phyloP scores from a whole-genome alignment of 2,113 vertebrate genomes.

The Catharus fuscescens region DNA sequence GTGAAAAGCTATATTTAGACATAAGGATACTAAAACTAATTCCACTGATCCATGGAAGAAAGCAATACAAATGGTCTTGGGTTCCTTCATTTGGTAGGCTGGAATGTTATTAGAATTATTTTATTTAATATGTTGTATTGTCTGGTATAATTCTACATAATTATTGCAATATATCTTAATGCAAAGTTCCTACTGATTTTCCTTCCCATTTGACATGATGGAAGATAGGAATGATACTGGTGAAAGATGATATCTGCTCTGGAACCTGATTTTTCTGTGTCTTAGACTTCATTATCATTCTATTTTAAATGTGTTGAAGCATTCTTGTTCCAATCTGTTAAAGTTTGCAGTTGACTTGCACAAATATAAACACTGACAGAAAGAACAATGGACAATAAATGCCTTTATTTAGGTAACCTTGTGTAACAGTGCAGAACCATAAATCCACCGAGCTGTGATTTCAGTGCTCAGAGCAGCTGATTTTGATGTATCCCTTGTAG shows the following conservation, averaged over 20 bases:
- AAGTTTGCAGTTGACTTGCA: background rate
- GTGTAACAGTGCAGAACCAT: background rate
- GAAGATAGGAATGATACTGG: background rate
- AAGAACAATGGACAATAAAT: background rate
- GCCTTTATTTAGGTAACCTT: background rate
- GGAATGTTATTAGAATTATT: background rate
- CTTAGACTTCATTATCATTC: background rate
- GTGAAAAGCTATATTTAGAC: constrained; percentile 51
- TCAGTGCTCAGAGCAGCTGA: background rate
- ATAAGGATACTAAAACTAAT: constrained; percentile 35
- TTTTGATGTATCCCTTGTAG: background rate
- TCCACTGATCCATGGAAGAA: constrained; percentile 43
- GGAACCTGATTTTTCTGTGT: background rate
- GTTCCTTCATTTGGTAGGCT: constrained; percentile 9
- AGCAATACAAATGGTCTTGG: background rate
- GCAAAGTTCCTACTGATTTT: background rate
- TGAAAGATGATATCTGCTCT: background rate
- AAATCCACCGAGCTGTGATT: constrained; percentile 1
- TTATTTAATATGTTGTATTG: background rate
- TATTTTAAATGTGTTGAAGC: background rate
- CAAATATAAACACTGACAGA: background rate
- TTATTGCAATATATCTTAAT: background rate
- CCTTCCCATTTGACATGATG: background rate
- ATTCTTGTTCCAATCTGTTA: background rate
- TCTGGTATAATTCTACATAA: background rate